Evolutionary conservation across 2,888 invertebrate genomes (phyloP).

Genomic region (Phyto melanocephala): DNA sequence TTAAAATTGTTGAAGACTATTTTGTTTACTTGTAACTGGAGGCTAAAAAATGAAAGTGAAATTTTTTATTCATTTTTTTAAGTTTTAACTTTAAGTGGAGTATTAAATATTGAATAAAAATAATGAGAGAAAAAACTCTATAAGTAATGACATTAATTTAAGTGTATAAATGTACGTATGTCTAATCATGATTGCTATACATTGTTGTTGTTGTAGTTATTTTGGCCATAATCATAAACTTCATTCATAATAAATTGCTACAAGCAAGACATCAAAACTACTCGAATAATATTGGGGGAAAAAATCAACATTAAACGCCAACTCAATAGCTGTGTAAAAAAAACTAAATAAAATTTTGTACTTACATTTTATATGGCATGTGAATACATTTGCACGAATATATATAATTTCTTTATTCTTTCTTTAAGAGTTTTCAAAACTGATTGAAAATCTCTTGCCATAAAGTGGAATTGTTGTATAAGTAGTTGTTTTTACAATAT

Average conservation of each 20-base stretch:
- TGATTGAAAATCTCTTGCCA: slow-evolving; percentile 51
- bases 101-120: background rate
- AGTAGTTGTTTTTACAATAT: background rate
- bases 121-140: slow-evolving; percentile 29
- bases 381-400: background rate
- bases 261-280: slow-evolving; percentile 10
- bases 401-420: slow-evolving; percentile 11
- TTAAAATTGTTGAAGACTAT: slow-evolving; percentile 7
- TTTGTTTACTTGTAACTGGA: background rate
- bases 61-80: slow-evolving; percentile 20
- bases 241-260: slow-evolving; percentile 42
- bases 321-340: slow-evolving; percentile 39
- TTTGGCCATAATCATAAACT: slow-evolving; percentile 57
- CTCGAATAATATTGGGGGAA: background rate
- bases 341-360: too few species aligned
- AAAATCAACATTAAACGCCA: slow-evolving; percentile 56
- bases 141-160: slow-evolving; percentile 52
- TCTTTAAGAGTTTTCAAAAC: slow-evolving; percentile 44
- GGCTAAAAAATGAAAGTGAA: slow-evolving; percentile 60
- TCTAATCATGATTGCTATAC: slow-evolving; percentile 54
- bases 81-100: slow-evolving; percentile 6
- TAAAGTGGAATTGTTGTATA: slow-evolving; percentile 45
- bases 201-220: slow-evolving; percentile 20
- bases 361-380: background rate
- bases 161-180: background rate